These are phyloP conservation scores for Hyla sarda DNA, from an alignment of 2,113 vertebrate genomes.

Conservation along the genomic window DNA sequence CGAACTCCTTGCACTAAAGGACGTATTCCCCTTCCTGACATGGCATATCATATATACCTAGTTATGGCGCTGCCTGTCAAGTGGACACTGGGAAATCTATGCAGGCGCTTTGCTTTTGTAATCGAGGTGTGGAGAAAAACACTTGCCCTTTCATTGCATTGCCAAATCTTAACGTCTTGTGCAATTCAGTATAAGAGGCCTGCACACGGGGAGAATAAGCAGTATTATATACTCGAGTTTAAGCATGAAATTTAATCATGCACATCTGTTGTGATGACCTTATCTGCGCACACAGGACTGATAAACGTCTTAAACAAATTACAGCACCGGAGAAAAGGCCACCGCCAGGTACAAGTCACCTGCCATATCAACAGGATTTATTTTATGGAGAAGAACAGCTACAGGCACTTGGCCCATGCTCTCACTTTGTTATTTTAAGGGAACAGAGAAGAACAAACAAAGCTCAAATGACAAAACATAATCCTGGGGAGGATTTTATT, in stretches of 20 bases:
- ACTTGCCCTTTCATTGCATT: slow-evolving; percentile 52
- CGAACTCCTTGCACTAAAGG: not conserved
- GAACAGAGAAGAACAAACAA: slow-evolving; percentile 21
- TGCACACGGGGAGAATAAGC: slow-evolving; percentile 12
- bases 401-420: not conserved
- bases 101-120: slow-evolving; percentile 30
- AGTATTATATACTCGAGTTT: slow-evolving; percentile 27
- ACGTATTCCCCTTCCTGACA: not conserved
- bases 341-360: slow-evolving; percentile 19
- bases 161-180: slow-evolving; percentile 53
- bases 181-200: slow-evolving; percentile 20
- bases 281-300: slow-evolving; percentile 30
- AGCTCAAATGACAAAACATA: not conserved
- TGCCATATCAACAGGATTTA: slow-evolving; percentile 33
- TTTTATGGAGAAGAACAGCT: slow-evolving; percentile 10
- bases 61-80: not conserved
- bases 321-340: slow-evolving; percentile 39
- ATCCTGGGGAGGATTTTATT: not conserved
- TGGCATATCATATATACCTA: not conserved
- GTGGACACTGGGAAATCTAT: not conserved
- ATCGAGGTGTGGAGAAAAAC: slow-evolving; percentile 22
- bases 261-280: slow-evolving; percentile 55
- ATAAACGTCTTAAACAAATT: slow-evolving; percentile 51
- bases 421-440: slow-evolving; percentile 35
- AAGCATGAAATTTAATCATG: slow-evolving; percentile 55